Base-by-base conservation (phyloP, 2,113 vertebrate species). In the Coregonus clupeaformis region DNA sequence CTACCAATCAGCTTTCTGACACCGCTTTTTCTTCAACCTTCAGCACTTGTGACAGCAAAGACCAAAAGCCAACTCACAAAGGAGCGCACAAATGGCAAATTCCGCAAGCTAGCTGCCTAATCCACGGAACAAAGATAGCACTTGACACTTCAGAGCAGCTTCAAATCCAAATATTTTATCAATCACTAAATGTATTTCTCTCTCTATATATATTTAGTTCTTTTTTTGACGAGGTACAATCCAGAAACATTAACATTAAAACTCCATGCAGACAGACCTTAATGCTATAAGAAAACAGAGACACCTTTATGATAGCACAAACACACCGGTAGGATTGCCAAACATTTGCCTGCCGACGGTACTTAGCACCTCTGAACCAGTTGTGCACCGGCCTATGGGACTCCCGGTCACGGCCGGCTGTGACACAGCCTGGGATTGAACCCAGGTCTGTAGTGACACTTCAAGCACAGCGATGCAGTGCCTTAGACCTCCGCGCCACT, bases 1-100 rank as follows among this genome's bases (percentile, higher is more conserved):
- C 93, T 94, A 94, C 94, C 94, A 95, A 95, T 96, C 95, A 95
- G 94, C 94, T 94, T 93, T 92, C 94, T 96, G 95, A 96, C 95
- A 95, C 91, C 81, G 90, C 90, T 94, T 93, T 93, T 94, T 92
- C 93, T 94, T 95, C 94, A 96, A 93, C 95, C 94, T 95, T 96
- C 95, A 96, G 93, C 95, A 93, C 94, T 93, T 92, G 92, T 96
- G 94, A 96, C 95, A 95, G 94, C 92, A 91, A 94, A 96, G 94
- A 96, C 93, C 95, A 95, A 94, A 95, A 95, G 94, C 92, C 94
- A 94, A 91, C 92, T 92, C 94, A 95, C 95, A 95, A 95, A 96
- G 94, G 94, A 93, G 88, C 89, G 91, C 88, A 88, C 91, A 94
- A 94, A 92, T 92, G 93, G 94, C 93, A 93, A 93, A 94, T 93